phyloP scores from a whole-genome alignment of 2,888 invertebrate genomes.

The Celastrina argiolus region DNA sequence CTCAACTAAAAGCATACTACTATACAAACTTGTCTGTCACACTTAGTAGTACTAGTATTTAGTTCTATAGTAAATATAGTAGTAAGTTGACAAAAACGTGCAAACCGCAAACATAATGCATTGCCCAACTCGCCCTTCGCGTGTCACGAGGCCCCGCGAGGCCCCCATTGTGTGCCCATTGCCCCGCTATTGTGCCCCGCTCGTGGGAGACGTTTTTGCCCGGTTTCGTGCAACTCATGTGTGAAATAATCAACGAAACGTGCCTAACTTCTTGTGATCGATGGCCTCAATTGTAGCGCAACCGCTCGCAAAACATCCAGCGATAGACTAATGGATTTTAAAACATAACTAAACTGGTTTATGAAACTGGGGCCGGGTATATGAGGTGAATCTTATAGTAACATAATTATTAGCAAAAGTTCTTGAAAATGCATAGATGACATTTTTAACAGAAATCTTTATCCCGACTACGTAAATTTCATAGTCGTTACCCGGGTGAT shows the following conservation, averaged over 20 bases:
- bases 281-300: slow-evolving; percentile 17
- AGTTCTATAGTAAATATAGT: neutral
- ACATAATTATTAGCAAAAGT: neutral
- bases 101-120: slow-evolving; percentile 18
- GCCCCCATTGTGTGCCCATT: slow-evolving; percentile 40
- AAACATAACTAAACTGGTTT: neutral
- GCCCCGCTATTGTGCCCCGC: slow-evolving; percentile 38
- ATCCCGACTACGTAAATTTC: no score
- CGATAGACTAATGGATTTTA: neutral
- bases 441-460: no score
- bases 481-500: no score
- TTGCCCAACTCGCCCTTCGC: slow-evolving; percentile 48
- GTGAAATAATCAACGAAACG: slow-evolving; percentile 17
- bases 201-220: slow-evolving; percentile 42
- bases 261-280: slow-evolving; percentile 10
- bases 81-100: slow-evolving; percentile 9
- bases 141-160: slow-evolving; percentile 37
- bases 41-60: neutral
- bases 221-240: slow-evolving; percentile 17
- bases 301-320: neutral
- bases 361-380: neutral
- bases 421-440: no score
- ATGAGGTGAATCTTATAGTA: neutral
- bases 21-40: neutral
- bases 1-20: no score